Conservation (phyloP, 2,113 vertebrate genomes). For the Ahaetulla prasina region DNA sequence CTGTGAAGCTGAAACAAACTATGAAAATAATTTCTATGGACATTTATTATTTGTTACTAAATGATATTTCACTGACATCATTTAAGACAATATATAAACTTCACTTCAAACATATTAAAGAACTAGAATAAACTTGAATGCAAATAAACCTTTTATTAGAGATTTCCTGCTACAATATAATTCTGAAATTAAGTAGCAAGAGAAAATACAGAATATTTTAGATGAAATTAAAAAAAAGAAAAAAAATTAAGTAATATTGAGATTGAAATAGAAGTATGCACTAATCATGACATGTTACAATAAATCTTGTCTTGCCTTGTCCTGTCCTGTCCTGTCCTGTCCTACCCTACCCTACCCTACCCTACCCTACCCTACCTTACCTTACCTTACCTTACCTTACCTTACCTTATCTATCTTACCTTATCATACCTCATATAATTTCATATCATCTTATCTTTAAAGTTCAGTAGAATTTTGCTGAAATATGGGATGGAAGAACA, state of each 20-base stretch:
- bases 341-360: no score
- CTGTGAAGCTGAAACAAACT: not conserved
- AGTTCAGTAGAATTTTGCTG: not conserved
- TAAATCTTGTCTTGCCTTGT: not conserved
- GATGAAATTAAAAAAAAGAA: not conserved
- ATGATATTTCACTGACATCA: not conserved
- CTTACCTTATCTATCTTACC: no score
- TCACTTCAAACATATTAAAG: not conserved
- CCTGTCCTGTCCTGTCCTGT: no score
- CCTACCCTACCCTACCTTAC: no score
- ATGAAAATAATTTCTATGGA: not conserved
- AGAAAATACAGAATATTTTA: not conserved
- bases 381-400: no score
- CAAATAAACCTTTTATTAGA: not conserved
- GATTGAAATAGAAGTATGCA: not conserved
- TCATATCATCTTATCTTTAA: not conserved
- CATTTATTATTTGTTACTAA: not conserved
- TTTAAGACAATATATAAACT: not conserved
- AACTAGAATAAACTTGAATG: not conserved
- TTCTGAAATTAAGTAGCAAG: not conserved
- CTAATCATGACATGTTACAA: not conserved
- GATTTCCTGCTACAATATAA: not conserved
- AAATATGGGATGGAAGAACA: not conserved
- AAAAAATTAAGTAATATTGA: not conserved
- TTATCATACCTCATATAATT: no score